Conservation (phyloP, 2,113 vertebrate genomes). For the Rhinolophus ferrumequinum region DNA sequence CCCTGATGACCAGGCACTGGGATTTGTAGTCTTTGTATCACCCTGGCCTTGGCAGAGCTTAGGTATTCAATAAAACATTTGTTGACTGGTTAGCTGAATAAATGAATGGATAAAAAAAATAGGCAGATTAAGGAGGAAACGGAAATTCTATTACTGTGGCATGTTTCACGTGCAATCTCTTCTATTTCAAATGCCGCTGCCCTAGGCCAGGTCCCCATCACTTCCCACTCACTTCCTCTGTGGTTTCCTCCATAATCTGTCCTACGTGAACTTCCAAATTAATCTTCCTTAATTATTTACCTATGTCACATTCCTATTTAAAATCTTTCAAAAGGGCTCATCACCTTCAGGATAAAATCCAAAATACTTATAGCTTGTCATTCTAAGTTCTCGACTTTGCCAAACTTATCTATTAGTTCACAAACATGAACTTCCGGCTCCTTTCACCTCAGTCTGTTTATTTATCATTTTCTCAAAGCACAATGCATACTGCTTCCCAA, state of each 20-base stretch:
- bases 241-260: background rate
- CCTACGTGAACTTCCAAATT: background rate
- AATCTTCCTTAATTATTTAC: background rate
- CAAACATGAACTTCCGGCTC: background rate
- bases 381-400: background rate
- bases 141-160: background rate
- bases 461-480: constrained; percentile 23
- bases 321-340: background rate
- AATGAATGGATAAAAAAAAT: background rate
- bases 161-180: background rate
- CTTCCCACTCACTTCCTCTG: background rate
- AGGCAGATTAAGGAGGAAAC: background rate
- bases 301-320: background rate
- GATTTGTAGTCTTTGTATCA: background rate
- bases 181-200: background rate
- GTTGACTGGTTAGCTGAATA: background rate
- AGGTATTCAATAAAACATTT: background rate
- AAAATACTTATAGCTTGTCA: background rate
- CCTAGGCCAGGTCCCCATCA: background rate
- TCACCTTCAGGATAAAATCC: background rate
- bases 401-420: constrained; percentile 30
- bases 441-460: background rate
- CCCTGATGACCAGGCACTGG: background rate
- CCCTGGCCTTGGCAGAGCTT: background rate
- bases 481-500: background rate